Percentiles rank a stretch among this genome's conserved stretches.
Conservation (phyloP, 2,888 invertebrate genomes). For the Tanytarsus gracilentus region DNA sequence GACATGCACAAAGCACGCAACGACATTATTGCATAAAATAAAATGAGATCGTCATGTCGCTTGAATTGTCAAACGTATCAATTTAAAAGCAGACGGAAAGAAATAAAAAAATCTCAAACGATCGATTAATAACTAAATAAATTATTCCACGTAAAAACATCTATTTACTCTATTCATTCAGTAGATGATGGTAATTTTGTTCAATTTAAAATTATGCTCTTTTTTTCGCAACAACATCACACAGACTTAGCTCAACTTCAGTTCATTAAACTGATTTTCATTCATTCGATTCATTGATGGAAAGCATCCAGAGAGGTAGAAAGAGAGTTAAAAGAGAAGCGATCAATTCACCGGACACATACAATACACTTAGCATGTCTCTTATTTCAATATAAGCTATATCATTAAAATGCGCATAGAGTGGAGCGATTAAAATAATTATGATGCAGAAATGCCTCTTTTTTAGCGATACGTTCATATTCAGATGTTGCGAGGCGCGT, state of each 20-base stretch:
- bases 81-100: too few relatives aligned
- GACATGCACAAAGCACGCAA: slow-evolving; percentile 10
- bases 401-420: slow-evolving; percentile 26
- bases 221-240: too few relatives aligned
- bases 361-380: slow-evolving; percentile 24
- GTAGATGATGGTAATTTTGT: too few relatives aligned
- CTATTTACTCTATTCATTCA: too few relatives aligned
- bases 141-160: too few relatives aligned
- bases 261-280: slow-evolving; percentile 26
- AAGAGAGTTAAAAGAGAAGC: background rate
- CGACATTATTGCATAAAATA: slow-evolving; percentile 1
- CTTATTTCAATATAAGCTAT: slow-evolving; percentile 21
- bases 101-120: too few relatives aligned
- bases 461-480: background rate
- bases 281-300: slow-evolving; percentile 11
- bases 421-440: slow-evolving; percentile 28
- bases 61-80: too few relatives aligned
- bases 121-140: too few relatives aligned
- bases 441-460: slow-evolving; percentile 16
- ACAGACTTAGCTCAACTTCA: background rate
- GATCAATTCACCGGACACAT: slow-evolving; percentile 16
- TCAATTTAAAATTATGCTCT: too few relatives aligned
- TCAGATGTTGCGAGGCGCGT: background rate
- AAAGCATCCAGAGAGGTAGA: background rate
- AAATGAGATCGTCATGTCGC: too few relatives aligned